Percentiles rank a stretch among this genome's conserved stretches.
phyloP scores from a whole-genome alignment of 2,113 vertebrate species.

The Ornithorhynchus anatinus region DNA sequence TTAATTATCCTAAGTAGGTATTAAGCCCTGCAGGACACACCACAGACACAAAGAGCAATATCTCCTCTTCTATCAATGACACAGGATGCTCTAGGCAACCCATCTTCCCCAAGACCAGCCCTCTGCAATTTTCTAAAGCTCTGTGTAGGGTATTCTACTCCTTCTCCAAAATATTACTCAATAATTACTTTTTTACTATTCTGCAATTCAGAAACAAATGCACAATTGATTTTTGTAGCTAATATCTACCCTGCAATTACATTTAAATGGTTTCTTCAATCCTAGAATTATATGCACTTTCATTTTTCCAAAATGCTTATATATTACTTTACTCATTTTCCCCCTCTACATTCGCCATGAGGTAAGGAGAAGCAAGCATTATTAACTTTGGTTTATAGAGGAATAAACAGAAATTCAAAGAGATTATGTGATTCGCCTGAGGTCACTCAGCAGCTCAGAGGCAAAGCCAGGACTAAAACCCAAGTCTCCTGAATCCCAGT shows the following conservation, averaged over 20 bases:
- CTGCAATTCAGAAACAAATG: not conserved
- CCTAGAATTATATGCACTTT: too few species aligned
- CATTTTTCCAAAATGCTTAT: too few species aligned
- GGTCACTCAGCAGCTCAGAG: too few species aligned
- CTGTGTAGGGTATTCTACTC: not conserved
- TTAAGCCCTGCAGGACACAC: not conserved
- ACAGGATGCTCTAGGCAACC: not conserved
- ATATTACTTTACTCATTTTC: too few species aligned
- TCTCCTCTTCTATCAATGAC: not conserved
- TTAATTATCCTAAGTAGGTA: not conserved
- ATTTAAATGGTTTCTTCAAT: not conserved
- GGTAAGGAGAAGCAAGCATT: too few species aligned
- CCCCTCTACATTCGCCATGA: too few species aligned
- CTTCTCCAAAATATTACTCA: not conserved
- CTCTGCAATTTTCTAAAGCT: not conserved
- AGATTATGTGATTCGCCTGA: too few species aligned
- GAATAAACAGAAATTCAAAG: too few species aligned
- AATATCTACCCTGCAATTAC: not conserved
- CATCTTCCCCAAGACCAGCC: not conserved
- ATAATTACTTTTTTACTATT: not conserved
- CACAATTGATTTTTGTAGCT: not conserved
- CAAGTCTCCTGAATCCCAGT: too few species aligned
- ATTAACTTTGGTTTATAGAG: too few species aligned
- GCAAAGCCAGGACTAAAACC: too few species aligned
- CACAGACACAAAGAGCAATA: not conserved